phyloP scores from a whole-genome alignment of 2,797 vertebrate genomes.

The Tauraco hartlaubi region DNA sequence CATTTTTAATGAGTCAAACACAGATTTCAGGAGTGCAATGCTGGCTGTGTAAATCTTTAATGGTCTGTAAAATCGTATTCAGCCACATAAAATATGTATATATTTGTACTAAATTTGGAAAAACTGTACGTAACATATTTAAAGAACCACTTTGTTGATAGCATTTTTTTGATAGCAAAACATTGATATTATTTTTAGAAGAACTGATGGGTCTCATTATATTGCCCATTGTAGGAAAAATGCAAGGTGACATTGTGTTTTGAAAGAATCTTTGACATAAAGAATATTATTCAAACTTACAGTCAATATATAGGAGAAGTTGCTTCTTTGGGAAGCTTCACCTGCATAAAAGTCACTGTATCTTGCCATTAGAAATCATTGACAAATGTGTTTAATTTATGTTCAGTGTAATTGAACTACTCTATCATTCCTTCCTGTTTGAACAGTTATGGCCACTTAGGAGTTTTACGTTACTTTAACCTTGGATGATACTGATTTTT shows the following conservation, averaged over 20 bases:
- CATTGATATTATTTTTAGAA: background rate
- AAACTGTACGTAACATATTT: background rate
- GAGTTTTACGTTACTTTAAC: conserved; percentile 28
- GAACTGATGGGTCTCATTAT: background rate
- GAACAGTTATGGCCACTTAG: conserved; percentile 32
- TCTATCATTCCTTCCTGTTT: conserved; percentile 30
- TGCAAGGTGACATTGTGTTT: background rate
- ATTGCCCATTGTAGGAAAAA: background rate
- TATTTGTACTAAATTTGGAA: background rate
- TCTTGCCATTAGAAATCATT: background rate
- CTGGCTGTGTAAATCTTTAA: background rate
- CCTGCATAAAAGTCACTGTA: background rate
- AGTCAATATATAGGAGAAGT: background rate
- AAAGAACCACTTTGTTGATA: background rate
- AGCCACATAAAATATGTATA: background rate
- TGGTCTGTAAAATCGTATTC: background rate
- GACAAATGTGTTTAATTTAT: conserved; percentile 48
- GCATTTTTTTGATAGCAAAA: background rate
- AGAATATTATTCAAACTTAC: background rate
- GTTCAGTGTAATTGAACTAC: conserved; percentile 2
- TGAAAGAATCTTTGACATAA: background rate
- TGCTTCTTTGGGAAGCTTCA: background rate
- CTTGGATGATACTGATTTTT: conserved; percentile 14
- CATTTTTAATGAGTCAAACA: background rate
- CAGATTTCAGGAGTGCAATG: background rate